phyloP scores from a whole-genome alignment of 2,113 vertebrate genomes.

The Gymnobelideus leadbeateri region DNA sequence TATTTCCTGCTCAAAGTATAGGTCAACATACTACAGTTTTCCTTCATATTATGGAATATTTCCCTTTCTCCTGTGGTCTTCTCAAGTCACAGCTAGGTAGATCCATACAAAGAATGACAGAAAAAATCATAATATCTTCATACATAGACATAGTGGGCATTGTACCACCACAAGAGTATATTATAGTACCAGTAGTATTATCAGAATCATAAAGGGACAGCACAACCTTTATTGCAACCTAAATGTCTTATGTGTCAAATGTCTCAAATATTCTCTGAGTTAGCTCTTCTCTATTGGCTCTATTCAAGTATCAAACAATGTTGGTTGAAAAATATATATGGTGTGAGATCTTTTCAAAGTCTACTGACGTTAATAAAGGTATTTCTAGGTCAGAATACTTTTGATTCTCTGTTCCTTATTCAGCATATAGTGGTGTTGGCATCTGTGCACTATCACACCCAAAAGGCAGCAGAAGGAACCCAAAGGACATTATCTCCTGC shows the following conservation, averaged over 20 bases:
- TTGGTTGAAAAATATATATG: too few species aligned
- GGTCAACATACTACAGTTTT: background rate
- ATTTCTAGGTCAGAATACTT: background rate
- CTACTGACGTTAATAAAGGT: background rate
- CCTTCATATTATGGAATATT: background rate
- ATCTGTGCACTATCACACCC: background rate
- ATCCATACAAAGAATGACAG: background rate
- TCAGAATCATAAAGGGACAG: background rate
- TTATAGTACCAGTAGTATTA: background rate
- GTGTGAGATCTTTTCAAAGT: background rate
- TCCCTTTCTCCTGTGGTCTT: background rate
- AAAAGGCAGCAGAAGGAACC: background rate
- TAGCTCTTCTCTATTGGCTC: background rate
- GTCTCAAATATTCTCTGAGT: background rate
- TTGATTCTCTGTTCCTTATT: background rate
- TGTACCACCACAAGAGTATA: background rate
- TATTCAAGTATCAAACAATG: background rate
- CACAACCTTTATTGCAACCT: background rate
- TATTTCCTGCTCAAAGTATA: background rate
- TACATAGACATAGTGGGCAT: background rate
- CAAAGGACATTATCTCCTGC: background rate
- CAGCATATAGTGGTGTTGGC: background rate
- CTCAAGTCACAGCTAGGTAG: background rate
- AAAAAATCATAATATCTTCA: background rate
- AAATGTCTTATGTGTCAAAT: background rate